Conservation (phyloP, 2,888 invertebrate species). For the Odontothrips loti region DNA sequence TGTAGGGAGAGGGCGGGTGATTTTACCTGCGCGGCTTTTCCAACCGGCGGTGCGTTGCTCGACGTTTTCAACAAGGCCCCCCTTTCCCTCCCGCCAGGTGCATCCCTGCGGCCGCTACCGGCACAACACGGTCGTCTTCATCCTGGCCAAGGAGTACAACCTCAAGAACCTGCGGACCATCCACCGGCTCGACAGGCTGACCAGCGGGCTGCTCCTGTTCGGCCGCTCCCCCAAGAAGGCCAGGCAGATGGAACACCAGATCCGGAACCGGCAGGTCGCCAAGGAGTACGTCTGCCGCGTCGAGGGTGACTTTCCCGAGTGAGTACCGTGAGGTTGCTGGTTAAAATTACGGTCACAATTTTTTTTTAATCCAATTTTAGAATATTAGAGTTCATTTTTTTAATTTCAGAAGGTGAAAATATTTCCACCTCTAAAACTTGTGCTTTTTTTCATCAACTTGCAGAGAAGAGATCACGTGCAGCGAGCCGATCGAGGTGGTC, state of each 20-base stretch:
- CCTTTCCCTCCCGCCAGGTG: slow-evolving; percentile 55
- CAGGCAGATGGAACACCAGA: slow-evolving; percentile 91
- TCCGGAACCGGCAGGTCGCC: slow-evolving; percentile 82
- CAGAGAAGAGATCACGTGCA: slow-evolving; percentile 78
- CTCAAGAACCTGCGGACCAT: slow-evolving; percentile 89
- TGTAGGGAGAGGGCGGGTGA: too few species aligned
- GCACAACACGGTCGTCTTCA: slow-evolving; percentile 94
- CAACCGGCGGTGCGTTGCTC: too few species aligned
- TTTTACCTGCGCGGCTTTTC: too few species aligned
- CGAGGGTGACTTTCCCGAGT: slow-evolving; percentile 91
- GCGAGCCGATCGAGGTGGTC: slow-evolving; percentile 87
- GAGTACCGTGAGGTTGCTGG: slow-evolving; percentile 46
- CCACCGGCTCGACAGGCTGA: slow-evolving; percentile 93
- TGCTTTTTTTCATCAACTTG: not conserved
- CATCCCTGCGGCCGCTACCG: slow-evolving; percentile 98
- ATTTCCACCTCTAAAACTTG: too few species aligned
- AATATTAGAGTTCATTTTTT: slow-evolving; percentile 30
- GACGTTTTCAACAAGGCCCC: not conserved
- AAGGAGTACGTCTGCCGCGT: slow-evolving; percentile 96
- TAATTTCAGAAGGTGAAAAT: too few species aligned
- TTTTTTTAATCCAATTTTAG: too few species aligned
- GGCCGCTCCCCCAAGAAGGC: slow-evolving; percentile 92
- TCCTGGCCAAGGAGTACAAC: slow-evolving; percentile 93
- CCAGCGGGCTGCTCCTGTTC: slow-evolving; percentile 88
- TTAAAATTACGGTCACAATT: too few species aligned